Evolutionary conservation across 2,797 vertebrate genomes (phyloP), one percentile per base, ranked within the genome.

Genomic region (Hippocampus kuda): DNA sequence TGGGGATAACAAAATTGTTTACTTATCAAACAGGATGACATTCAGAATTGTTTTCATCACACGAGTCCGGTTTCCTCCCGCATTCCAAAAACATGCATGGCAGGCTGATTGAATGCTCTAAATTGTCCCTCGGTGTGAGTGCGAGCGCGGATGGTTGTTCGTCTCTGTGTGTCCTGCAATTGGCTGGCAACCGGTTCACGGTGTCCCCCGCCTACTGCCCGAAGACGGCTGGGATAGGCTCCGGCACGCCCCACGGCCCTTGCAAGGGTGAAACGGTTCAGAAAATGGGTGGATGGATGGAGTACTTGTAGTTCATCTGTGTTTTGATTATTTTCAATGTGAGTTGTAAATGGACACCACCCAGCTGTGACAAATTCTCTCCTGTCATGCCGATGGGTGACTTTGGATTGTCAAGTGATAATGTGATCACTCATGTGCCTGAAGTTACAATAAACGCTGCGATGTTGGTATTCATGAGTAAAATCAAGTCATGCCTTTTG

Each of bases 341-440:
- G 51, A 4, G 4, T 20, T 5, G 20, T 11, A 42, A 63, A 63
- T 10, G 24, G 24, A 64, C 41, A 64, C 22, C 27, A 1, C 1
- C 1, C 27, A 61, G 5, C 62, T 64, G 15, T 49, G 27, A 56
- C 41, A 63, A 3, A 57, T 71, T 69, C 66, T 34, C 49, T 66
- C 62, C 34, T 60, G 44, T 16, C 56, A 42, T 34, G 38, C 8
- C 15, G 54, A 67, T 72, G 66, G 75, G 70, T 56, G 68, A 49
- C 12, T 72, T 69, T 38, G 15, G 38, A 42, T 65, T 62, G 27
- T 24, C 38, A 63, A 49, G 66, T 16, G 49, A 51, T 53, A 54
- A 49, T 67, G 54, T 72, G 72, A 70, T 54, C 34, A 65, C 27
- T 24, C 56, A 65, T 48, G 18, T 67, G 26, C 24, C 61, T 65